phyloP scores from a whole-genome alignment of 2,888 invertebrate genomes.

The Drosophila seclusa region DNA sequence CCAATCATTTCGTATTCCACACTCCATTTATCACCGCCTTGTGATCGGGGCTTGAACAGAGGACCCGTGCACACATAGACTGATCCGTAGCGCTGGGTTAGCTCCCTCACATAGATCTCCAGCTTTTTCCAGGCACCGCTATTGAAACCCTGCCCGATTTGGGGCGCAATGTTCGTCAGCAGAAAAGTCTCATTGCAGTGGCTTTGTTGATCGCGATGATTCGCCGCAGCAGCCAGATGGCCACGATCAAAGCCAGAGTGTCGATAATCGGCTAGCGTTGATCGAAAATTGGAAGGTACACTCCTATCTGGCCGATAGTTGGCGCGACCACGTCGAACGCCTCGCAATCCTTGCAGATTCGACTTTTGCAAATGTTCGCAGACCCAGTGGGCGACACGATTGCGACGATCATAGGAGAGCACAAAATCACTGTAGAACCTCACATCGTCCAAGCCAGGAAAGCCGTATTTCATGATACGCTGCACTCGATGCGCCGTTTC shows the following conservation, averaged over 20 bases:
- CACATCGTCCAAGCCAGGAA: conserved; percentile 94
- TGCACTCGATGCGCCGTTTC: conserved; percentile 84
- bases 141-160: conserved; percentile 95
- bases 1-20: conserved; percentile 97
- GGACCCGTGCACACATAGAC: conserved; percentile 97
- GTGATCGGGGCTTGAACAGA: conserved; percentile 92
- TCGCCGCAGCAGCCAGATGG: conserved; percentile 98
- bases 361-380: conserved; percentile 95
- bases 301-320: conserved; percentile 93
- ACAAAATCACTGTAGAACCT: conserved; percentile 95
- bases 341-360: conserved; percentile 87
- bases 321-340: conserved; percentile 90
- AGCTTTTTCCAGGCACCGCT: conserved; percentile 94
- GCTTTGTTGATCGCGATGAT: conserved; percentile 91
- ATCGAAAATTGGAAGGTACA: conserved; percentile 92
- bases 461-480: conserved; percentile 96
- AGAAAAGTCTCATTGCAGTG: conserved; percentile 96
- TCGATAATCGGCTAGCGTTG: conserved; percentile 93
- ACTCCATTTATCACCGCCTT: conserved; percentile 90
- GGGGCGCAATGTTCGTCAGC: conserved; percentile 97
- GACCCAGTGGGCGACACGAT: conserved; percentile 96
- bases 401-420: conserved; percentile 95
- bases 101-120: conserved; percentile 92
- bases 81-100: conserved; percentile 89
- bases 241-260: conserved; percentile 97